A percentile compares a stretch with the other conserved stretches of the same genome.
Conservation (phyloP, 2,888 invertebrate genomes). For the Hyposoter dolosus region DNA sequence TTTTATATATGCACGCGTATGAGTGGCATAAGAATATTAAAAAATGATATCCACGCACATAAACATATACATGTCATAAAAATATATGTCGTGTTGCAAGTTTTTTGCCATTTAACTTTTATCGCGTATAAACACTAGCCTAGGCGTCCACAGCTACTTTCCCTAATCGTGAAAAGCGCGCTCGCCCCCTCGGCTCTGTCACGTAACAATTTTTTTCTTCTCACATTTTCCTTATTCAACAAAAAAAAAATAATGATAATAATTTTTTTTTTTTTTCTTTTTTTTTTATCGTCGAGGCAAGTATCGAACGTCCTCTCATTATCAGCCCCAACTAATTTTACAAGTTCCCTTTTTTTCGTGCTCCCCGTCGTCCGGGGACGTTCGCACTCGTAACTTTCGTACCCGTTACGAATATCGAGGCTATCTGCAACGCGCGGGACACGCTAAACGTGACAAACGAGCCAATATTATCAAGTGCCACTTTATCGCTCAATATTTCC, state of each 20-base stretch:
- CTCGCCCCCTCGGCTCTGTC: conserved; percentile 18
- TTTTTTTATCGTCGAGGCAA: conserved; percentile 3
- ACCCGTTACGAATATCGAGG: conserved; percentile 33
- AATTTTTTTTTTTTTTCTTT: not conserved
- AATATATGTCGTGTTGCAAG: conserved; percentile 21
- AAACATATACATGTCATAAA: conserved; percentile 24
- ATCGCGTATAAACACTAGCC: conserved; percentile 41
- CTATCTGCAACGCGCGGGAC: conserved; percentile 12
- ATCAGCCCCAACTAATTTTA: conserved; percentile 26
- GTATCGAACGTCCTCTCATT: not conserved
- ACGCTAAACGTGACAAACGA: conserved; percentile 38
- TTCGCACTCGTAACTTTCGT: not conserved
- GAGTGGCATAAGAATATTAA: not conserved
- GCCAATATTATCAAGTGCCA: conserved; percentile 33
- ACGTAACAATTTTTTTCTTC: not conserved
- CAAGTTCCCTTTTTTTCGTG: not conserved
- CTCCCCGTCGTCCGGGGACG: not conserved
- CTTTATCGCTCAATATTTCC: conserved; percentile 28
- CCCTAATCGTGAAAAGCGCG: conserved; percentile 44
- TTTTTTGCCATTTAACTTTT: conserved; percentile 53
- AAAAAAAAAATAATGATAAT: not conserved
- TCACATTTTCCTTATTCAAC: not conserved
- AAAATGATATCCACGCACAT: conserved; percentile 5
- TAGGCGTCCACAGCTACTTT: conserved; percentile 35
- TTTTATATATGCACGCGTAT: not conserved